Conservation (phyloP, 2,113 vertebrate species). For the Pycnonotus jocosus region DNA sequence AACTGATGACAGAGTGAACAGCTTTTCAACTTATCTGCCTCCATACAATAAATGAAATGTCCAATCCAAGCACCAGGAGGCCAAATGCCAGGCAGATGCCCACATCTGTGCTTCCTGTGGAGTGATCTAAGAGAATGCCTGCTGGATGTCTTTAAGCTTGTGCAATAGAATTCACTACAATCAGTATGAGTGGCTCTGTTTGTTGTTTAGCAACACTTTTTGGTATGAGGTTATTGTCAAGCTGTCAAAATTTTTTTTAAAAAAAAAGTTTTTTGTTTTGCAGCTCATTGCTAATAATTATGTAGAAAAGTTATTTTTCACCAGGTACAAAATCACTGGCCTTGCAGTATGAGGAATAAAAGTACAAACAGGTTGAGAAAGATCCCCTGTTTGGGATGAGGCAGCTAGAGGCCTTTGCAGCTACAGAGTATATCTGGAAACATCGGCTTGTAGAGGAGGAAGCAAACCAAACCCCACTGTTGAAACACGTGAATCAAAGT, state of each 20-base stretch:
- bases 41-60: neutral
- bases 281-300: neutral
- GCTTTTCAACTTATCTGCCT: neutral
- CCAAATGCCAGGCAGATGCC: neutral
- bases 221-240: neutral
- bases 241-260: neutral
- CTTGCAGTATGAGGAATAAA: neutral
- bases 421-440: neutral
- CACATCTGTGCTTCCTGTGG: neutral
- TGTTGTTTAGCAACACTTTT: neutral
- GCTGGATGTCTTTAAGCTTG: neutral
- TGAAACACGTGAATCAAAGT: neutral
- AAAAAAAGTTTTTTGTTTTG: neutral
- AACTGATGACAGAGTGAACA: neutral
- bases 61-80: neutral
- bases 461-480: neutral
- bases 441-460: neutral
- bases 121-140: neutral
- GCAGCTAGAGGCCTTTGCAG: neutral
- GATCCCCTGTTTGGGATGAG: neutral
- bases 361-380: neutral
- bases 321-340: neutral
- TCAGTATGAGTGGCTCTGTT: neutral
- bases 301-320: neutral
- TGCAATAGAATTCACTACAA: neutral